These are phyloP conservation scores for Hippocampus guttulatus DNA, from an alignment of 2,113 vertebrate genomes.

Conservation along the genomic window DNA sequence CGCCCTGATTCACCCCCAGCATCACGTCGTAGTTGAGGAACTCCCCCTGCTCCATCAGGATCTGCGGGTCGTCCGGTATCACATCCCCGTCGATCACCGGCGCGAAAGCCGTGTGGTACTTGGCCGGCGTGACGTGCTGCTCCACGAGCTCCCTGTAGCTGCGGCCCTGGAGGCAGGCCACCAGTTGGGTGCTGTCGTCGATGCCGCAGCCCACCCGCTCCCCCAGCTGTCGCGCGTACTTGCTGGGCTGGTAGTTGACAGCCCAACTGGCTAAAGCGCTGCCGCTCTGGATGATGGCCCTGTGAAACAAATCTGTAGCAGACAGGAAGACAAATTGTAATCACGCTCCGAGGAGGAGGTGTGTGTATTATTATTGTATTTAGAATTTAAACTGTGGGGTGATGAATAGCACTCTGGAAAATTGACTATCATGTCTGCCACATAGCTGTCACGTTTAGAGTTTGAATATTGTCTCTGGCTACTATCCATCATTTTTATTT, in stretches of 20 bases:
- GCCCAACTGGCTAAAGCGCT: constrained; percentile 97
- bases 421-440: too few relatives aligned
- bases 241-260: constrained; percentile 97
- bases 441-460: too few relatives aligned
- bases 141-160: constrained; percentile 90
- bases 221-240: constrained; percentile 87
- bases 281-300: constrained; percentile 97
- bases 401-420: too few relatives aligned
- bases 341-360: neutral
- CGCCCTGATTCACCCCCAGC: constrained; percentile 95
- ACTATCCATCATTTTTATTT: too few relatives aligned
- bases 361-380: neutral
- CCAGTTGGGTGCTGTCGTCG: constrained; percentile 86
- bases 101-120: constrained; percentile 97
- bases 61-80: constrained; percentile 97
- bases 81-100: constrained; percentile 97
- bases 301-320: constrained; percentile 91
- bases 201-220: constrained; percentile 93
- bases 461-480: too few relatives aligned
- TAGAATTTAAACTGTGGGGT: too few relatives aligned
- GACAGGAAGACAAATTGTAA: constrained; percentile 30
- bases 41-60: constrained; percentile 98
- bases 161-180: constrained; percentile 87
- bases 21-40: constrained; percentile 99
- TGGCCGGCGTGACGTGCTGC: constrained; percentile 85